phyloP scores from a whole-genome alignment of 1,140 invertebrate species.

The Drosophila pruinosa region DNA sequence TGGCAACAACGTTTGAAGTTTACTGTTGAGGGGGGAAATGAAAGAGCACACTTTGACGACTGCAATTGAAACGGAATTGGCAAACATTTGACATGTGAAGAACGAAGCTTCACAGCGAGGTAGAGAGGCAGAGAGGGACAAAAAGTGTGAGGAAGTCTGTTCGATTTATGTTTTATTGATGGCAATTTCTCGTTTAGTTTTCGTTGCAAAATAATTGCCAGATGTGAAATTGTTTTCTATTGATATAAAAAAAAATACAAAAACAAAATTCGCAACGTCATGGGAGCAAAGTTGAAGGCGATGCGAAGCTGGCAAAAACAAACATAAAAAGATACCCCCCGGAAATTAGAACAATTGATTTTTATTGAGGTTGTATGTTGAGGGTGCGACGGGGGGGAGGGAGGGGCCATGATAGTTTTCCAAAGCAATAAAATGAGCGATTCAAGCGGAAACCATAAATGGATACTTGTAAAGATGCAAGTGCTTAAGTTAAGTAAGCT shows the following conservation, averaged over 20 bases:
- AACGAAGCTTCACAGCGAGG: slow-evolving; percentile 2
- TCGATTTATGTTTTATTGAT: slow-evolving; percentile 73
- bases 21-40: background rate
- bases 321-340: background rate
- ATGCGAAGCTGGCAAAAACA: background rate
- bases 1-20: slow-evolving; percentile 32
- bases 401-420: background rate
- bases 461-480: background rate
- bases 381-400: too few species aligned
- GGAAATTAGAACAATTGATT: slow-evolving; percentile 52
- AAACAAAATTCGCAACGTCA: slow-evolving; percentile 26
- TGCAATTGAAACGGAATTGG: slow-evolving; percentile 64
- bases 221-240: slow-evolving; percentile 60
- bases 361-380: slow-evolving; percentile 1
- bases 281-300: slow-evolving; percentile 19
- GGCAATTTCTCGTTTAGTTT: slow-evolving; percentile 60
- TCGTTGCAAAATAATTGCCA: slow-evolving; percentile 62
- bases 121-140: background rate
- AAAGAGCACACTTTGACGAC: slow-evolving; percentile 51
- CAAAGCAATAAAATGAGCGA: slow-evolving; percentile 21
- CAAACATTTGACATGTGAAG: slow-evolving; percentile 24
- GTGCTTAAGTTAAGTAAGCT: background rate
- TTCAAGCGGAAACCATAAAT: slow-evolving; percentile 24
- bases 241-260: slow-evolving; percentile 32
- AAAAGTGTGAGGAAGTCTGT: background rate